Percentiles rank a stretch among this genome's conserved stretches.
phyloP scores from a whole-genome alignment of 1,140 invertebrate species.

The Cyclargus thomasi region DNA sequence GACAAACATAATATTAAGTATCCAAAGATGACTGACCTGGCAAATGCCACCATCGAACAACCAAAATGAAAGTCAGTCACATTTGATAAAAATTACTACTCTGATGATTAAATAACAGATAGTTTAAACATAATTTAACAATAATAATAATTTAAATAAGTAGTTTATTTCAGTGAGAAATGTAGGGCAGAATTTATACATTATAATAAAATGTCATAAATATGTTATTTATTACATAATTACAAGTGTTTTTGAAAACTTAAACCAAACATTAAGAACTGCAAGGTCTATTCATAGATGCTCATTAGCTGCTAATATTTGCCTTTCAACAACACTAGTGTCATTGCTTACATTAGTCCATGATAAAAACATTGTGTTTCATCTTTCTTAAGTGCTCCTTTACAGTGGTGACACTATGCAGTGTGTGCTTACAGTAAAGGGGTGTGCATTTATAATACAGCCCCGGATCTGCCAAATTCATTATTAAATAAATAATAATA shows the following conservation, averaged over 20 bases:
- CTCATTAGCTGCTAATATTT: no score
- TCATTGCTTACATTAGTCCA: no score
- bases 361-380: no score
- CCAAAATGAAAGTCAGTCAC: slow-evolving; percentile 76
- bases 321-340: no score
- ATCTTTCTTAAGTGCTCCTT: no score
- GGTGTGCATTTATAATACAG: no score
- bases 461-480: no score
- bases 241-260: background rate
- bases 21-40: slow-evolving; percentile 93
- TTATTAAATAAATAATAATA: no score
- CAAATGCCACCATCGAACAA: slow-evolving; percentile 86
- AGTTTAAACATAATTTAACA: background rate
- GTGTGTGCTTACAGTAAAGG: no score
- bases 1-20: slow-evolving; percentile 96
- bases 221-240: background rate
- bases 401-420: no score
- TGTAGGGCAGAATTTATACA: background rate
- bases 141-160: background rate
- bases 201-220: background rate
- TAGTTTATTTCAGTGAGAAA: background rate
- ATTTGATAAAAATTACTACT: background rate
- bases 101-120: slow-evolving; percentile 1
- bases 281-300: no score
- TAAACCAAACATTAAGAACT: no score